Base-by-base conservation (phyloP, 2,113 vertebrate species). In the Centropristis striata region DNA sequence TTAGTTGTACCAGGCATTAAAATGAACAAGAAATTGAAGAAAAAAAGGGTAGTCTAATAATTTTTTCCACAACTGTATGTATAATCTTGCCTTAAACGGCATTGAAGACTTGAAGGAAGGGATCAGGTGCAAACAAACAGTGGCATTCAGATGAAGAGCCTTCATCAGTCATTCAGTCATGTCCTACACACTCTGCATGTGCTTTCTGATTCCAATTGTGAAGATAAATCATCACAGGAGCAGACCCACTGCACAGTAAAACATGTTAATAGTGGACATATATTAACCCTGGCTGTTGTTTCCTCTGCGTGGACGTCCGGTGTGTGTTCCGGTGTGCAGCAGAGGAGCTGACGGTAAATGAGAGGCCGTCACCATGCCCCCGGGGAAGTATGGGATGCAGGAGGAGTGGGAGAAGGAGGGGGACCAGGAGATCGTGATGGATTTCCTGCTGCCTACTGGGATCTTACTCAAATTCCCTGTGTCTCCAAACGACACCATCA, bases 381-480 rank as follows among this genome's bases (percentile, higher is more conserved):
- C 97, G 1, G 97, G 98, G 94, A 96, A 98, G 86, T 97, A 97
- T 94, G 97, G 96, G 94, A 96, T 97, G 91, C 95, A 94, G 92
- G 97, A 97, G 90, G 96, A 97, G 86, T 99, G 97, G 97, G 95
- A 97, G 92, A 95, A 95, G 90, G 96, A 97, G 87, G 96, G 96
- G 85, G 95, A 93, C 83, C 96, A 95, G 82, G 94, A 80, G 68
- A 95, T 99, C 86, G 86, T 86, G 21, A 96, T 99, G 84, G 98
- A 99, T 88, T 99, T 99, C 91, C 89, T 99, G 89, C 94, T 99
- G 87, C 98, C 98, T 23, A 99, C 97, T 0, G 98, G 98, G 61
- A 97, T 99, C 92, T 99, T 98, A 83, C 91, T 99, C 85, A 97
- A 95, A 84, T 97, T 99, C 85, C 89, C 94, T 0, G 97, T 99